These are phyloP conservation scores for Eucriotettix oculatus DNA, from an alignment of 2,888 invertebrate genomes.

Conservation along the genomic window DNA sequence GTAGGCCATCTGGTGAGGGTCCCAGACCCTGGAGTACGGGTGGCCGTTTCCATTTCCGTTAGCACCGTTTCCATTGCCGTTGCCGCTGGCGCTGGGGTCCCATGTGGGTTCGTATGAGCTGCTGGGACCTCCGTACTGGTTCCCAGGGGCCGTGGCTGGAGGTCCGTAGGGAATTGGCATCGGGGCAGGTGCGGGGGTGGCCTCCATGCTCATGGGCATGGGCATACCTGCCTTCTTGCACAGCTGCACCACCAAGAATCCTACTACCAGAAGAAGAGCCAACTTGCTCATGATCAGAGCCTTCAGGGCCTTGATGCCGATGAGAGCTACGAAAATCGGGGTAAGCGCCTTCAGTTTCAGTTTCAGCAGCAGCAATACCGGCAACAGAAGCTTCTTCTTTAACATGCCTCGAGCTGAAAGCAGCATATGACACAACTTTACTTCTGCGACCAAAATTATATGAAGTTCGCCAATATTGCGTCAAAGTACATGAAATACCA, in stretches of 20 bases:
- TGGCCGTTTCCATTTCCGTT: slow-evolving; percentile 19
- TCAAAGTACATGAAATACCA: no score
- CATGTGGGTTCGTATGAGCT: slow-evolving; percentile 58
- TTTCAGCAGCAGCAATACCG: slow-evolving; percentile 61
- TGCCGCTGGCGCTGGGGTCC: slow-evolving; percentile 50
- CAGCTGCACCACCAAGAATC: slow-evolving; percentile 64
- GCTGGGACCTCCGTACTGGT: slow-evolving; percentile 29
- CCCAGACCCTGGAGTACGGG: slow-evolving; percentile 64
- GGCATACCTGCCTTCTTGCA: slow-evolving; percentile 65
- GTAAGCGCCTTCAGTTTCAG: slow-evolving; percentile 68
- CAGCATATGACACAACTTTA: no score
- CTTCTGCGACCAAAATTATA: no score
- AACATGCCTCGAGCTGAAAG: slow-evolving; percentile 53
- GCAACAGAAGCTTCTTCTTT: slow-evolving; percentile 70
- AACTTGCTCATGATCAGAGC: slow-evolving; percentile 71
- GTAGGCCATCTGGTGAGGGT: slow-evolving; percentile 21
- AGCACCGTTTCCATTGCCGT: slow-evolving; percentile 32
- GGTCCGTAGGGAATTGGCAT: slow-evolving; percentile 7
- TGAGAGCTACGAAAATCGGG: slow-evolving; percentile 62
- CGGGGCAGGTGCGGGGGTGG: slow-evolving; percentile 10
- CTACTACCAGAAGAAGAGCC: slow-evolving; percentile 62
- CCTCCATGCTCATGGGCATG: slow-evolving; percentile 41
- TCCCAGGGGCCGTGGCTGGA: slow-evolving; percentile 10
- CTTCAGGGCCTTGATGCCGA: slow-evolving; percentile 68
- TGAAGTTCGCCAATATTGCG: no score